Percentiles rank a stretch among this genome's conserved stretches.
These are phyloP conservation scores for Onychomys leucogaster DNA, from an alignment of 2,797 vertebrate genomes.

Conservation along the genomic window DNA sequence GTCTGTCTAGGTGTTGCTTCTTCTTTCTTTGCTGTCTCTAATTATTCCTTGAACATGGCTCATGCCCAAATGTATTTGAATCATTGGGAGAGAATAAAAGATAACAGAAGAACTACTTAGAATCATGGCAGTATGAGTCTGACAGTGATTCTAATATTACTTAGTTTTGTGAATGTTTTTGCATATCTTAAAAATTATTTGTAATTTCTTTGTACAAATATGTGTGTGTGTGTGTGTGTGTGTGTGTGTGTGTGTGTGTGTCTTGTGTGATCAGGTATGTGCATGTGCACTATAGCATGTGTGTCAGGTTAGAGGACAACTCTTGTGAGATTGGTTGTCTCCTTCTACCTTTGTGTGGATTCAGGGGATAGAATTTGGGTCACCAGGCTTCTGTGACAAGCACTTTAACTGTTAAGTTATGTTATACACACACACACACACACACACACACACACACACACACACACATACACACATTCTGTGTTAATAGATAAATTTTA, in stretches of 20 bases:
- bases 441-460: not conserved
- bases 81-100: not conserved
- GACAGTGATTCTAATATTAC: not conserved
- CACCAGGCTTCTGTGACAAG: not conserved
- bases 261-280: not conserved
- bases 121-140: not conserved
- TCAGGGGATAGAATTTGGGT: not conserved
- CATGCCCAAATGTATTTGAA: not conserved
- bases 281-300: not conserved
- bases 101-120: not conserved
- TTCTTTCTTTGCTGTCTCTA: not conserved
- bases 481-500: not conserved
- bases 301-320: not conserved
- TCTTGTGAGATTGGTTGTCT: not conserved
- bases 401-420: not conserved
- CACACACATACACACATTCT: not conserved
- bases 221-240: not conserved
- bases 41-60: accelerated
- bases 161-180: not conserved
- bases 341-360: not conserved
- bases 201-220: not conserved
- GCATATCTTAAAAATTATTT: not conserved
- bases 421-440: too few relatives aligned
- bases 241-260: not conserved
- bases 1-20: not conserved